Evolutionary conservation across 1,140 invertebrate genomes (phyloP).

Genomic region (Zaprionus kolodkinae): DNA sequence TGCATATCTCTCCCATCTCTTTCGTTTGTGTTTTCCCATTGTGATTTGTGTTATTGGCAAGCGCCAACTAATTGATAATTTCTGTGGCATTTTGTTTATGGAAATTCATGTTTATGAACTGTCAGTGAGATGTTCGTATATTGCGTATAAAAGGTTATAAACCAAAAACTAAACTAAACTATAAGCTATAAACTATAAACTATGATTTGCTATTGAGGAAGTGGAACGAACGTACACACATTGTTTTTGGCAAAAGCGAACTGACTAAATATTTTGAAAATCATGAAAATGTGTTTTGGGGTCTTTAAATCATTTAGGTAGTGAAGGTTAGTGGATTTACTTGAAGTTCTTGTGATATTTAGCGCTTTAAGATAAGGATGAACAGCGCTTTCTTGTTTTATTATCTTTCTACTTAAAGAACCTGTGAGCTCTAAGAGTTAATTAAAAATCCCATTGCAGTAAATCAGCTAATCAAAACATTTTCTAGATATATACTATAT

Average conservation of each 20-base stretch:
- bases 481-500: no score
- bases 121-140: constrained; percentile 21
- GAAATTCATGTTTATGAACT: constrained; percentile 42
- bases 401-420: no score
- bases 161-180: constrained; percentile 12
- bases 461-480: no score
- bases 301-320: neutral
- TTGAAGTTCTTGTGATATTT: neutral
- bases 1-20: neutral
- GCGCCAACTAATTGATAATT: constrained; percentile 47
- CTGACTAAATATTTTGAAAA: neutral
- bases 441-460: no score
- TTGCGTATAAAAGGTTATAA: constrained; percentile 33
- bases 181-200: constrained; percentile 29
- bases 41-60: constrained; percentile 49
- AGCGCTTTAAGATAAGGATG: no score
- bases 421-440: no score
- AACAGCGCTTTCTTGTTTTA: no score
- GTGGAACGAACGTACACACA: constrained; percentile 13
- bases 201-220: constrained; percentile 21
- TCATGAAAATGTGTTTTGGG: neutral
- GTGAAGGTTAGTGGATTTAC: neutral
- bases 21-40: neutral
- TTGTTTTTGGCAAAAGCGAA: constrained; percentile 18
- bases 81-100: constrained; percentile 51